A percentile compares a stretch with the other conserved stretches of the same genome.
phyloP scores from a whole-genome alignment of 2,797 vertebrate species.

The Argentina silus region DNA sequence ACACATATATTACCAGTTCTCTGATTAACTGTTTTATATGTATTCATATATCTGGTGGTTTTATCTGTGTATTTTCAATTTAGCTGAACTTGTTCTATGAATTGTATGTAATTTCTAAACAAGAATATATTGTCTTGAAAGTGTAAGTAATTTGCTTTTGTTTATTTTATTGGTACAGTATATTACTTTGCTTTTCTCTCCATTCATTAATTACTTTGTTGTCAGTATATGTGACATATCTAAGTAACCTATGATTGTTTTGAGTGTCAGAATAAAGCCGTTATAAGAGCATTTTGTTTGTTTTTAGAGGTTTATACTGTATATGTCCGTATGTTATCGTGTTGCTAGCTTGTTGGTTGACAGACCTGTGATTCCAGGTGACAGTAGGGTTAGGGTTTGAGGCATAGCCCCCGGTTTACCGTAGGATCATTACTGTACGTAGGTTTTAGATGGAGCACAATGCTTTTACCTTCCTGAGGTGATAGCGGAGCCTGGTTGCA shows the following conservation, averaged over 20 bases:
- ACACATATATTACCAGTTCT: constrained; percentile 67
- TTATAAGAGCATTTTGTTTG: constrained; percentile 62
- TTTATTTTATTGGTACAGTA: constrained; percentile 64
- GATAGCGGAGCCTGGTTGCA: neutral
- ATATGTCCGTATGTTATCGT: neutral
- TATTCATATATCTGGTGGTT: constrained; percentile 76
- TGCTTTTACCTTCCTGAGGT: neutral
- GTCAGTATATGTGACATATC: constrained; percentile 72
- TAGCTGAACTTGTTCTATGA: constrained; percentile 70
- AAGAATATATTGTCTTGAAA: constrained; percentile 71
- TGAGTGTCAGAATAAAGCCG: constrained; percentile 78
- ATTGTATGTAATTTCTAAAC: constrained; percentile 74
- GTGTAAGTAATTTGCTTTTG: constrained; percentile 66
- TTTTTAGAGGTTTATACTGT: constrained; percentile 53
- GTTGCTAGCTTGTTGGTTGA: neutral
- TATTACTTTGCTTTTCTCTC: constrained; percentile 53
- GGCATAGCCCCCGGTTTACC: no score
- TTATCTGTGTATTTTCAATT: constrained; percentile 75
- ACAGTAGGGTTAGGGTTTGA: no score
- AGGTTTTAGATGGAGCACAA: neutral
- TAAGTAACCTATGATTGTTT: constrained; percentile 76
- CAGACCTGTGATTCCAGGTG: no score
- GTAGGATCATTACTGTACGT: neutral
- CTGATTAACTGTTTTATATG: constrained; percentile 76
- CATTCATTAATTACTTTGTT: constrained; percentile 66